Evolutionary conservation across 2,888 invertebrate genomes (phyloP).

Genomic region (Leptinotarsa rubiginosa): DNA sequence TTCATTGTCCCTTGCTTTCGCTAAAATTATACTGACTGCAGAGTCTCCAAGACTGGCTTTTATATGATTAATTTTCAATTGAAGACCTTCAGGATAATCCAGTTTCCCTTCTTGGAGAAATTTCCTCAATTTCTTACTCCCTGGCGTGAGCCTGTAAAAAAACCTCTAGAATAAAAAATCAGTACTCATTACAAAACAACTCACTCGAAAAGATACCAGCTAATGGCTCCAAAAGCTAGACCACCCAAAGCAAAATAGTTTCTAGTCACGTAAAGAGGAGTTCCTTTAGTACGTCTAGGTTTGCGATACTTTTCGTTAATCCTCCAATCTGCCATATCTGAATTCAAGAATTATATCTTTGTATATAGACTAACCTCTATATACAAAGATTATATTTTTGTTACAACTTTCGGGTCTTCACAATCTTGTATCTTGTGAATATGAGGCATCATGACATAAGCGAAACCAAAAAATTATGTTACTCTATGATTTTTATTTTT

Average conservation of each 20-base stretch:
- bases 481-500: no score
- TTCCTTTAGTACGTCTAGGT: conserved; percentile 75
- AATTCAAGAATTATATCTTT: background rate
- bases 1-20: conserved; percentile 50
- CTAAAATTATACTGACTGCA: conserved; percentile 44
- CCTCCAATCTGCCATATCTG: conserved; percentile 59
- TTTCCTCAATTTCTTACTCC: conserved; percentile 51
- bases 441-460: background rate
- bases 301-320: conserved; percentile 67
- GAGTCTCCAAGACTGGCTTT: conserved; percentile 37
- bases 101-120: conserved; percentile 52
- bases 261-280: conserved; percentile 71
- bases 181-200: conserved; percentile 47
- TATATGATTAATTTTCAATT: conserved; percentile 41
- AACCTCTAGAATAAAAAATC: background rate
- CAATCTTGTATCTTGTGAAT: background rate
- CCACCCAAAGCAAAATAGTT: conserved; percentile 69
- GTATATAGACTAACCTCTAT: no score
- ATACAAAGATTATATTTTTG: no score
- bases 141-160: conserved; percentile 55
- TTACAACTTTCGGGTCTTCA: no score
- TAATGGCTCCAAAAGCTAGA: conserved; percentile 65
- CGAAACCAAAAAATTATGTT: no score
- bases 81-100: conserved; percentile 50
- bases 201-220: conserved; percentile 69